These are phyloP conservation scores for Corbicula japonica DNA, from an alignment of 2,888 invertebrate genomes.

Conservation along the genomic window DNA sequence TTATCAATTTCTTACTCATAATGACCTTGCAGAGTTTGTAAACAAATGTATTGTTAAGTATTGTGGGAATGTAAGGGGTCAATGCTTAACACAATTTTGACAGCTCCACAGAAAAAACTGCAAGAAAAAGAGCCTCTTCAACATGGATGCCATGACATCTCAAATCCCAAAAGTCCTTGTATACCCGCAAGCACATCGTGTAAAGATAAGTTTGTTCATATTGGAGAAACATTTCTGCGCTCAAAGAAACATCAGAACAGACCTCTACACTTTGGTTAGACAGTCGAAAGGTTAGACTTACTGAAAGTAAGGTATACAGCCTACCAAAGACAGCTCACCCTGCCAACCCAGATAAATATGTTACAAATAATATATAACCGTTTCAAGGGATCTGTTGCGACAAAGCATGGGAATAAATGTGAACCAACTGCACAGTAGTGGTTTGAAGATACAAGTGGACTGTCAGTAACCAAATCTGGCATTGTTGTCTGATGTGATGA, in stretches of 20 bases:
- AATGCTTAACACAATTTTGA: conserved; percentile 33
- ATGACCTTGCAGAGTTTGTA: conserved; percentile 16
- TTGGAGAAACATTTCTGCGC: background rate
- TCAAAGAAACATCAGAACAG: conserved; percentile 18
- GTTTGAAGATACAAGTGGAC: conserved; percentile 17
- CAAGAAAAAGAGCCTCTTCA: background rate
- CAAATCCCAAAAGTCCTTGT: background rate
- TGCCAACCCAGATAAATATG: conserved; percentile 34
- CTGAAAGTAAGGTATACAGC: conserved; percentile 21
- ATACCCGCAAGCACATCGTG: conserved; percentile 6
- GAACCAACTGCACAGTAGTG: conserved; percentile 33
- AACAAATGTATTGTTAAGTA: background rate
- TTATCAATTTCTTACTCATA: conserved; percentile 29
- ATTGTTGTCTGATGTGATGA: conserved; percentile 13
- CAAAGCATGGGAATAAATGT: conserved; percentile 27
- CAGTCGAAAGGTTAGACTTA: conserved; percentile 25
- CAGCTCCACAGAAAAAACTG: conserved; percentile 16
- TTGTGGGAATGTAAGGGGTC: conserved; percentile 31
- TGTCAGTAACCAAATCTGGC: conserved; percentile 2
- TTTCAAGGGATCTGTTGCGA: conserved; percentile 38
- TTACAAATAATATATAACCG: conserved; percentile 23
- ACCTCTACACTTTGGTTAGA: conserved; percentile 25
- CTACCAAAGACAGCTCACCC: conserved; percentile 37
- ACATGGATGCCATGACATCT: conserved; percentile 16
- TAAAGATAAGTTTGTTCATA: conserved; percentile 18